Base-by-base conservation (phyloP, 1,140 invertebrate genomes). In the Carcinoscorpius rotundicauda region DNA sequence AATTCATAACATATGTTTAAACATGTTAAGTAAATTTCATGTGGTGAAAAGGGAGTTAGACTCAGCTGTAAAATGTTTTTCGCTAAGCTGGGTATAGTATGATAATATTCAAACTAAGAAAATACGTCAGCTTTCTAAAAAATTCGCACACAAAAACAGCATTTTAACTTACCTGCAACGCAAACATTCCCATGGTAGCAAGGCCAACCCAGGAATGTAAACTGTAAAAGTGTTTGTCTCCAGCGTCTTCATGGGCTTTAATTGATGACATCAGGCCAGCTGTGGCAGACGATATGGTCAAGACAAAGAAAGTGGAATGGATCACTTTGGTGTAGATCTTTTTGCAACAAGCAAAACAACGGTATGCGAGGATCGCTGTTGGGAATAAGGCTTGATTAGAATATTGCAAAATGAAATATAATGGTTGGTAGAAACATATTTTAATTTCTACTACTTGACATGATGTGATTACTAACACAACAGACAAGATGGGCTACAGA, bases 141-240 rank as follows among this genome's bases (percentile, higher is more conserved):
- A 29, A 29, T 2, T 1, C 29, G 2, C 29, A 29, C 29, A 29
- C 0, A 29, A 29, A 29, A 29, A 29, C 29, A 29, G 29, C 29
- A 29, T 29, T 29, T 29, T 29, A 9, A 61, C 61, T 71, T 75
- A 87, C 87, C 84, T 89, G 87, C 72, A 88, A 77, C 61, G 83
- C 86, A 79, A 91, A 91, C 71, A 92, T 82, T 76, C 87, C 87
- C 82, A 89, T 86, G 65, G 88, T 87, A 61, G 86, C 82, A 52
- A 91, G 79, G 66, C 88, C 89, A 73, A 91, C 83, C 88, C 89
- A 92, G 73, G 87, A 88, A 77, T 92, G 89, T 58, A 92, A 80
- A 48, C 86, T 88, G 76, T 90, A 91, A 77, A 92, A 89, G 76
- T 91, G 72, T 63, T 84, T 81, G 72, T 87, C 86, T 63, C 83